A percentile compares a stretch with the other conserved stretches of the same genome.
Evolutionary conservation across 2,797 vertebrate genomes (phyloP).

Genomic region (Philypnodon macrostomus): DNA sequence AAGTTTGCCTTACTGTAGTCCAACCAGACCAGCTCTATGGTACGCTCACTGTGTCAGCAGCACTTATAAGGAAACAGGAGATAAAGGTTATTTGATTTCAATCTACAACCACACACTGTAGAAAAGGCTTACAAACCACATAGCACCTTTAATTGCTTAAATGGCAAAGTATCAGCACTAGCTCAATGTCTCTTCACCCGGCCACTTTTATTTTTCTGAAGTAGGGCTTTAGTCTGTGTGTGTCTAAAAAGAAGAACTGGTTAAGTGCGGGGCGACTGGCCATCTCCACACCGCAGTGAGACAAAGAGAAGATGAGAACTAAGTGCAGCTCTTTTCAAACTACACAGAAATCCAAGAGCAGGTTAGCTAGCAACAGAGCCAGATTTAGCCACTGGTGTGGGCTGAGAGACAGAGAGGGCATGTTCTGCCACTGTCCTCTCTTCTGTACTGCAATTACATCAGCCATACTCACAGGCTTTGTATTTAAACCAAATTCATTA

Average conservation of each 20-base stretch:
- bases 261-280: constrained; percentile 22
- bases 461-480: constrained; percentile 4
- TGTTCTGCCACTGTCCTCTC: constrained; percentile 26
- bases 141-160: not conserved
- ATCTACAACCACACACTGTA: constrained; percentile 4
- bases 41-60: not conserved
- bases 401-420: constrained; percentile 32
- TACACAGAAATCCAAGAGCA: constrained; percentile 25
- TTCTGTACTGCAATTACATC: constrained; percentile 12
- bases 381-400: constrained; percentile 55
- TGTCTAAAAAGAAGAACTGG: constrained; percentile 27
- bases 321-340: constrained; percentile 26
- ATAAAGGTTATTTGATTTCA: not conserved
- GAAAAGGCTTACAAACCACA: constrained; percentile 5
- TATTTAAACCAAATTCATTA: constrained; percentile 36
- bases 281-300: constrained; percentile 33
- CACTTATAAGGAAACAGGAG: not conserved
- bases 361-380: constrained; percentile 46
- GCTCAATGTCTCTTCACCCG: constrained; percentile 1
- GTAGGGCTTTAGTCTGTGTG: constrained; percentile 9
- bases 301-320: not conserved
- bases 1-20: constrained; percentile 8
- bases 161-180: not conserved
- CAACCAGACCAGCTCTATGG: not conserved
- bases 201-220: constrained; percentile 4